Conservation (phyloP, 1,140 invertebrate species). For the Conus ventricosus region DNA sequence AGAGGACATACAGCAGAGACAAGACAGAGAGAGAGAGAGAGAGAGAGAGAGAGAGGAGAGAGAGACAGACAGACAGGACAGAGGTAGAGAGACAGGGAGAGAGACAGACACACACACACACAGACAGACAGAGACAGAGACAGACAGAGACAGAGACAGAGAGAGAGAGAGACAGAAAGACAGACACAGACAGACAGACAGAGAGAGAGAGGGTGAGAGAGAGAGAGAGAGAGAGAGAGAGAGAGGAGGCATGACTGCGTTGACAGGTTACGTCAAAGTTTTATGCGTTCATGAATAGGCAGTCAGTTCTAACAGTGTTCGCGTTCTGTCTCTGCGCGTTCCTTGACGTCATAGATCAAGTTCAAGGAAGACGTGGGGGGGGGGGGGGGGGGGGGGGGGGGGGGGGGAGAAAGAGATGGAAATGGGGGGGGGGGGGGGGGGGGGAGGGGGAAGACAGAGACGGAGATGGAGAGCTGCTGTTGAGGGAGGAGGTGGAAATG, state of each 20-base stretch:
- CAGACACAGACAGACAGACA: background rate
- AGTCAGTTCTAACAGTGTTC: background rate
- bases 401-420: too few relatives aligned
- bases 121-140: background rate
- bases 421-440: too few relatives aligned
- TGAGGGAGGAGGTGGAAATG: too few relatives aligned
- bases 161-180: background rate
- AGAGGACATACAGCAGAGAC: background rate
- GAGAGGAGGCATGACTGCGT: background rate
- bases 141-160: background rate
- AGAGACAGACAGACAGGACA: background rate
- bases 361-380: too few relatives aligned
- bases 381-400: too few relatives aligned
- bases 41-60: slow-evolving; percentile 12
- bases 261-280: background rate
- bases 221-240: slow-evolving; percentile 1
- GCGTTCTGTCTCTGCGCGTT: background rate
- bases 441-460: too few relatives aligned
- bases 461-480: too few relatives aligned
- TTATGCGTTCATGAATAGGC: background rate
- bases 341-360: too few relatives aligned
- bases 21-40: background rate
- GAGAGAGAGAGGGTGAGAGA: background rate
- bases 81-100: background rate
- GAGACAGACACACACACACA: background rate